Conservation (phyloP, 2,888 invertebrate genomes). For the Chrysolina haemoptera region DNA sequence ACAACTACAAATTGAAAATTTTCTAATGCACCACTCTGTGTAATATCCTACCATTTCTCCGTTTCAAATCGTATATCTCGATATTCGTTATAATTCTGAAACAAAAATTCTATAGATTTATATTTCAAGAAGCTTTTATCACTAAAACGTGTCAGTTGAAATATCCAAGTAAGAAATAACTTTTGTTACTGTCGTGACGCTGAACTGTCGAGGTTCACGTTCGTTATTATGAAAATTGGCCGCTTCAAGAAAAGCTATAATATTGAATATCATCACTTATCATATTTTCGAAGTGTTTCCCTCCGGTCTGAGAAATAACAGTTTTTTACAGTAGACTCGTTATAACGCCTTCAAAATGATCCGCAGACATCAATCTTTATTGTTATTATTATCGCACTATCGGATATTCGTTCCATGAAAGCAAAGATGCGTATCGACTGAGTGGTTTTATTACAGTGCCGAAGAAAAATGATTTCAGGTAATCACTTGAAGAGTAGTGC, state of each 20-base stretch:
- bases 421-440: conserved; percentile 11
- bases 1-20: neutral
- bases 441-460: conserved; percentile 7
- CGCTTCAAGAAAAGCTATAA: conserved; percentile 3
- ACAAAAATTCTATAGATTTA: too few species aligned
- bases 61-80: too few species aligned
- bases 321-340: conserved; percentile 1
- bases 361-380: conserved; percentile 27
- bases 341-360: conserved; percentile 12
- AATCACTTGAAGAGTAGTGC: neutral
- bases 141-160: neutral
- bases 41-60: too few species aligned
- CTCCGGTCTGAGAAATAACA: conserved; percentile 6
- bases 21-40: neutral
- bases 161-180: neutral
- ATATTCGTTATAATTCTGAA: too few species aligned
- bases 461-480: conserved; percentile 7
- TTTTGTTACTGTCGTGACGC: neutral
- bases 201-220: neutral
- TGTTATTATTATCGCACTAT: conserved; percentile 28
- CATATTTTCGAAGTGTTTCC: conserved; percentile 17
- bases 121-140: neutral
- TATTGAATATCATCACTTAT: conserved; percentile 10
- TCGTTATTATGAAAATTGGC: conserved; percentile 14
- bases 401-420: conserved; percentile 16